These are phyloP conservation scores for Synanthedon tipuliformis DNA, from an alignment of 2,888 invertebrate species.

Conservation along the genomic window DNA sequence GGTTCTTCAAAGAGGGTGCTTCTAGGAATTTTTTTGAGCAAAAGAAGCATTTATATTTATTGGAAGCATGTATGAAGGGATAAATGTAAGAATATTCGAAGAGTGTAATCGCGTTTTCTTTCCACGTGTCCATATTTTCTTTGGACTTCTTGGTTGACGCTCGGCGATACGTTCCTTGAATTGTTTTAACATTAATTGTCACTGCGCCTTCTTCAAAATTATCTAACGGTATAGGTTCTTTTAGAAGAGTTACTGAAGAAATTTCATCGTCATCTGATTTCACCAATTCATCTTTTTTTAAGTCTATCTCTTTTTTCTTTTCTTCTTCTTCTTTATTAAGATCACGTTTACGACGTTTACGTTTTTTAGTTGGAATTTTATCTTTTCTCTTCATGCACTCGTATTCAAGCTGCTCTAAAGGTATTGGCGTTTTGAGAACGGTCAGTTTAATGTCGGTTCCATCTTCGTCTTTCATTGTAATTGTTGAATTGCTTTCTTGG, in stretches of 20 bases:
- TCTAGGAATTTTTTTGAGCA: conserved; percentile 32
- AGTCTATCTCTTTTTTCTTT: background rate
- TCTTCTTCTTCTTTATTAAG: conserved; percentile 2
- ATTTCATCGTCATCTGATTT: conserved; percentile 5
- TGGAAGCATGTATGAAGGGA: conserved; percentile 39
- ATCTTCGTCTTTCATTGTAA: conserved; percentile 34
- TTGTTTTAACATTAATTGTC: conserved; percentile 25
- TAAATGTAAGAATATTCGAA: conserved; percentile 42
- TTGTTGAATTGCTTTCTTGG: conserved; percentile 32
- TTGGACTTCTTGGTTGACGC: conserved; percentile 9
- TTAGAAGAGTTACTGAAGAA: conserved; percentile 19
- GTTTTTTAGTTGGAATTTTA: background rate
- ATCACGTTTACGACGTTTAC: background rate
- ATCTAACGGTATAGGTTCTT: conserved; percentile 33
- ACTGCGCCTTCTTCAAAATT: conserved; percentile 18
- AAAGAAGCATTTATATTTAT: conserved; percentile 46
- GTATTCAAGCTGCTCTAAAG: conserved; percentile 23
- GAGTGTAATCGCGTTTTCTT: conserved; percentile 23
- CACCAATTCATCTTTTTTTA: conserved; percentile 2
- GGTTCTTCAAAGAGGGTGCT: conserved; percentile 26
- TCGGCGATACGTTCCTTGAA: conserved; percentile 13
- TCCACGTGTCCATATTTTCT: background rate
- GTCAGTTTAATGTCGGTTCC: conserved; percentile 31
- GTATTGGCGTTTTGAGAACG: conserved; percentile 35
- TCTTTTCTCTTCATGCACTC: conserved; percentile 13